Evolutionary conservation across 1,140 invertebrate species (phyloP).

Genomic region (Zaprionus camerounensis): DNA sequence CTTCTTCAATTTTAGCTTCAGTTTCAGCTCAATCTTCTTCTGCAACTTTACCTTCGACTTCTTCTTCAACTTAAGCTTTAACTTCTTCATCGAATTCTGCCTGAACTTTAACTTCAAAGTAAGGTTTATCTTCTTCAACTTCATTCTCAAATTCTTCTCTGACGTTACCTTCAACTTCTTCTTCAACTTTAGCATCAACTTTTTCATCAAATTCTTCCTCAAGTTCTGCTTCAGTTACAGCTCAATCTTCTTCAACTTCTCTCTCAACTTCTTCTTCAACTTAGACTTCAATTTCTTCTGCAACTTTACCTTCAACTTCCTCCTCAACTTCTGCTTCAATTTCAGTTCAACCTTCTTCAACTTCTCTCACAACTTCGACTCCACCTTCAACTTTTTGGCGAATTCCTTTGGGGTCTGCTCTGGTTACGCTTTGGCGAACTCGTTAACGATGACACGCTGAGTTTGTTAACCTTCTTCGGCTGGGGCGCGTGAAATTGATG

Average conservation of each 20-base stretch:
- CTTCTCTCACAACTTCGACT: background rate
- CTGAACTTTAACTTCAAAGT: too few relatives aligned
- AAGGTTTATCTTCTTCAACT: too few relatives aligned
- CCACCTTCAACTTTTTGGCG: constrained; percentile 29
- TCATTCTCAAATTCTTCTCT: constrained; percentile 1
- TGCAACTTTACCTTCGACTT: too few relatives aligned
- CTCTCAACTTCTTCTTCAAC: background rate
- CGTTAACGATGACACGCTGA: constrained; percentile 58
- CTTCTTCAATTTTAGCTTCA: constrained; percentile 1
- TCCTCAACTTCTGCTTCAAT: background rate
- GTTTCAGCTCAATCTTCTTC: background rate
- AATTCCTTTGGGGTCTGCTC: constrained; percentile 48
- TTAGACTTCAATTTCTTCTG: background rate
- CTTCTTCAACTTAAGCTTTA: too few relatives aligned
- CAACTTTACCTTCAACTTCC: background rate
- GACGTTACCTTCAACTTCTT: background rate
- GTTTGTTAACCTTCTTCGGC: constrained; percentile 71
- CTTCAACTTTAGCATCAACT: background rate
- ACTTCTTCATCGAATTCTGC: too few relatives aligned
- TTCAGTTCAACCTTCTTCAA: background rate
- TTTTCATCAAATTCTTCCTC: constrained; percentile 7
- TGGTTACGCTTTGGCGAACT: constrained; percentile 73
- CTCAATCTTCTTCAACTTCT: background rate
- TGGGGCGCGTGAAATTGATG: constrained; percentile 56
- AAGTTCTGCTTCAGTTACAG: background rate